Conservation (phyloP, 2,113 vertebrate species). For the Climacteris rufus region DNA sequence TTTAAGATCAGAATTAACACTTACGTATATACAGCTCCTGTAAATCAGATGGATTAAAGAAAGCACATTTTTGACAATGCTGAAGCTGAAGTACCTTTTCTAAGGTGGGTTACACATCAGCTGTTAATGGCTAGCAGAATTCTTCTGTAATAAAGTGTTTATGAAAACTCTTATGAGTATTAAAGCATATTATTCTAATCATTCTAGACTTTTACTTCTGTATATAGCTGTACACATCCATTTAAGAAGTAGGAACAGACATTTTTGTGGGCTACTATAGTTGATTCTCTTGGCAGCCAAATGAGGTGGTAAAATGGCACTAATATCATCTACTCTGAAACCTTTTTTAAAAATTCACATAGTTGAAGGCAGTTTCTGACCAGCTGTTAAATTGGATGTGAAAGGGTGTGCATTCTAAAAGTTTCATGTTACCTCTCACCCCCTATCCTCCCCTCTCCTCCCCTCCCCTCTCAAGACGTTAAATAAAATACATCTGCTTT, state of each 20-base stretch:
- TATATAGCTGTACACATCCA: fast-evolving
- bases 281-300: not conserved
- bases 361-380: not conserved
- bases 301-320: not conserved
- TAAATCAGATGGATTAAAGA: not conserved
- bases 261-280: not conserved
- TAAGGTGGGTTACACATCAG: not conserved
- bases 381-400: not conserved
- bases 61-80: not conserved
- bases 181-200: not conserved
- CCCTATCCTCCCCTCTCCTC: not conserved
- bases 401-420: not conserved
- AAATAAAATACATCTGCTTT: not conserved
- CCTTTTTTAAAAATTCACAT: not conserved
- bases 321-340: not conserved
- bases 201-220: not conserved
- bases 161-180: not conserved
- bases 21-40: not conserved
- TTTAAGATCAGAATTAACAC: constrained; percentile 22
- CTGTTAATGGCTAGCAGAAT: not conserved
- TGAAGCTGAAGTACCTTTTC: not conserved
- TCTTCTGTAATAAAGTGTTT: not conserved
- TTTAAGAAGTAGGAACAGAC: not conserved
- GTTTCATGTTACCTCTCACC: not conserved
- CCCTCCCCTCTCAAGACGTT: not conserved